These are phyloP conservation scores for Anguilla japonica DNA, from an alignment of 2,113 vertebrate species.

Conservation along the genomic window DNA sequence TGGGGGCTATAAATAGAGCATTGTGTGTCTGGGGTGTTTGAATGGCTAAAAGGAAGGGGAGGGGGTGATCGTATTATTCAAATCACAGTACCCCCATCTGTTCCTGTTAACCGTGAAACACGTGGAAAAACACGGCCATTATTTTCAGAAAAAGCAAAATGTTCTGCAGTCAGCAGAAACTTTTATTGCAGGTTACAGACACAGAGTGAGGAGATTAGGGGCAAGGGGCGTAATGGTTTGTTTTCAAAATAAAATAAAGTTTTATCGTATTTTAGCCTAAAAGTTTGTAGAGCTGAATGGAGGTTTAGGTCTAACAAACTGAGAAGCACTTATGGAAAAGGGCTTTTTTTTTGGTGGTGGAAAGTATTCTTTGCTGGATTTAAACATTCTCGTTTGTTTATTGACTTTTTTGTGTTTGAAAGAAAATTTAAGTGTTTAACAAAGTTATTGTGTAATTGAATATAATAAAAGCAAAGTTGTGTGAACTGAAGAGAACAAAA, in stretches of 20 bases:
- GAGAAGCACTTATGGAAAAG: not conserved
- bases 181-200: not conserved
- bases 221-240: not conserved
- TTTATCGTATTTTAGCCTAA: not conserved
- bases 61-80: constrained; percentile 46
- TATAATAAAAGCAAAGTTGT: not conserved
- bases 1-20: constrained; percentile 65
- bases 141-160: constrained; percentile 47
- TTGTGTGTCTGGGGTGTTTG: constrained; percentile 55
- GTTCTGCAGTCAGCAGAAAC: constrained; percentile 46
- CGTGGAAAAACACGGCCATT: constrained; percentile 49
- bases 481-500: not conserved
- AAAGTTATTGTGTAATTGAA: too few relatives aligned
- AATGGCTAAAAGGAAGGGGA: constrained; percentile 42
- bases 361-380: not conserved
- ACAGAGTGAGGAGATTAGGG: not conserved
- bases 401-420: too few relatives aligned
- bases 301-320: not conserved
- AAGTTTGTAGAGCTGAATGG: not conserved
- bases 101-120: constrained; percentile 24
- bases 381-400: not conserved
- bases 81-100: constrained; percentile 39
- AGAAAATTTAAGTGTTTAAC: not conserved
- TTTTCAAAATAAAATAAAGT: not conserved
- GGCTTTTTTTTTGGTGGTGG: not conserved